Evolutionary conservation across 2,888 invertebrate species (phyloP), one percentile per base, ranked within the genome.

Genomic region (Argyresthia albistria): DNA sequence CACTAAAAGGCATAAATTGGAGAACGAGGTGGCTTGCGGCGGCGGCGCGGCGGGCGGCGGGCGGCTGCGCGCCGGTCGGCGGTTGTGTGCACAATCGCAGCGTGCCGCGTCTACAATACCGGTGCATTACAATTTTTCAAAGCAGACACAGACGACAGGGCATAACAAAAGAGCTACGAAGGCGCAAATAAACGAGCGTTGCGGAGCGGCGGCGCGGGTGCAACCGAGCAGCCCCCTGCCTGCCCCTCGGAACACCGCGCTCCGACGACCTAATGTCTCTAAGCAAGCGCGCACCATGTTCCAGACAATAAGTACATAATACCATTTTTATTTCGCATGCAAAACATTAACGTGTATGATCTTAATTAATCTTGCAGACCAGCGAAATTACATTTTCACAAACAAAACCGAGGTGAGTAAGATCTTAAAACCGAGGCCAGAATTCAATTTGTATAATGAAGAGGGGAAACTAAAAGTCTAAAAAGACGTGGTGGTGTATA

Each of bases 101-200:
- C 70, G 71, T 69, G 71, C 71, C 71, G 73, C 64, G 68, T 76
- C 72, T 73, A 81, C 83, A 80, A 79, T 77, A 69, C 75, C 67
- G 76, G 76, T 75, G 76, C 78, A 82, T 81, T 79, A 83, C 83
- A 83, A 82, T 83, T 84, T 86, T 83, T 81, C 81, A 81, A 79
- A 79, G 77, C 82, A 80, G 80, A 81, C 77, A 80, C 75, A 76
- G 69, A 76, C 82, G 76, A 80, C 80, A 76, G 73, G 71, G 77
- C 77, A 68, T 75, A 83, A 84, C 83, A 84, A 86, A 81, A 80
- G 83, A 80, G 78, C 74, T 76, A 75, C 77, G 73, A 82, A 83
- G 79, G 79, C 77, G 76, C 80, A 81, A 81, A 82, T 81, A 82
- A 83, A 81, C 80, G 81, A 80, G 79, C 78, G 67, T 69, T 76